Percentiles rank a stretch among this genome's conserved stretches.
Evolutionary conservation across 2,888 invertebrate genomes (phyloP).

Genomic region (Vesta saturnalis): DNA sequence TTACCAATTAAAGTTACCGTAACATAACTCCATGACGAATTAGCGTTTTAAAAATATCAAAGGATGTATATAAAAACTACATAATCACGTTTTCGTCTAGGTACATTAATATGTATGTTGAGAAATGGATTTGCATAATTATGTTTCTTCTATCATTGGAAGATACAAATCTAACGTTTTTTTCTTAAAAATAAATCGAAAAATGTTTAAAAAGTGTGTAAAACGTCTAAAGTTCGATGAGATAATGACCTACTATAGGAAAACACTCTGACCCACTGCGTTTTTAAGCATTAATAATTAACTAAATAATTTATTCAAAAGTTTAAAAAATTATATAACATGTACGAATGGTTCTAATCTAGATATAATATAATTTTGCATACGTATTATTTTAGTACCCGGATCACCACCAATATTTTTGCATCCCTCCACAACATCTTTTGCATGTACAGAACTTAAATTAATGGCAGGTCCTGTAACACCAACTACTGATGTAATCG

Average conservation of each 20-base stretch:
- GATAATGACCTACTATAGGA: constrained; percentile 7
- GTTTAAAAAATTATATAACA: background rate
- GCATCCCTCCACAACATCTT: constrained; percentile 21
- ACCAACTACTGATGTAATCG: constrained; percentile 20
- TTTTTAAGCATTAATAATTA: background rate
- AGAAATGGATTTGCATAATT: too few species aligned
- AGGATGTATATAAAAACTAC: too few species aligned
- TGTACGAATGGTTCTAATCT: constrained; percentile 20
- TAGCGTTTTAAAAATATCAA: too few species aligned
- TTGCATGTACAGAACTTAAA: constrained; percentile 21
- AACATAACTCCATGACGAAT: too few species aligned
- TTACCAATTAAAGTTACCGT: too few species aligned
- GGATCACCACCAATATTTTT: constrained; percentile 10
- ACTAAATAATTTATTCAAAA: constrained; percentile 6
- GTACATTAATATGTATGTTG: too few species aligned
- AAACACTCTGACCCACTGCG: constrained; percentile 9
- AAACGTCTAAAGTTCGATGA: constrained; percentile 9
- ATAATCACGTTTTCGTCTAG: too few species aligned
- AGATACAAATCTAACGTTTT: too few species aligned
- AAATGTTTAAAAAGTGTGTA: too few species aligned
- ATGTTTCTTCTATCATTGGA: too few species aligned
- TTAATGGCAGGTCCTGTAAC: constrained; percentile 28
- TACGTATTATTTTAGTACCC: constrained; percentile 24
- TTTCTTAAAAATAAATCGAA: too few species aligned
- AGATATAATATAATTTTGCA: constrained; percentile 28